phyloP scores from a whole-genome alignment of 1,140 invertebrate genomes.

The Hylyphantes graminicola region DNA sequence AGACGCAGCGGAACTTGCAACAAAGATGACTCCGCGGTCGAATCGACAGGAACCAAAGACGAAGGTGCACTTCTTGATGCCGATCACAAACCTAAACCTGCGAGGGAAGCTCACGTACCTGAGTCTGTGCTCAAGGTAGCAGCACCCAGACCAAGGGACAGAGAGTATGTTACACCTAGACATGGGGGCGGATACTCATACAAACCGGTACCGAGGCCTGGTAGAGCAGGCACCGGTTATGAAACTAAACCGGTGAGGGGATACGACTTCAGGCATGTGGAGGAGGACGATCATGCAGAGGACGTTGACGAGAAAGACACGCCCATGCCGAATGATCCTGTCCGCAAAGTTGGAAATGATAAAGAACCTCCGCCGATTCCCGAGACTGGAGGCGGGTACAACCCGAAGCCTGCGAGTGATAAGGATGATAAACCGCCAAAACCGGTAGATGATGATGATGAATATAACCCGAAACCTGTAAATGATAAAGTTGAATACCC shows the following conservation, averaged over 20 bases:
- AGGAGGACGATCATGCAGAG: neutral
- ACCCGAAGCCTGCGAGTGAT: slow-evolving; percentile 6
- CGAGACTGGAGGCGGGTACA: slow-evolving; percentile 7
- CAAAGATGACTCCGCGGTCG: too few relatives aligned
- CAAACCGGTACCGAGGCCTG: too few relatives aligned
- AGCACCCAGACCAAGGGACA: too few relatives aligned
- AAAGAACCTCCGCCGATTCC: neutral
- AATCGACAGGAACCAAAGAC: neutral
- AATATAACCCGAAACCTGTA: neutral
- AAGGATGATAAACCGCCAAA: slow-evolving; percentile 16
- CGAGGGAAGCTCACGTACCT: neutral
- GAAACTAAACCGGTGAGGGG: too few relatives aligned
- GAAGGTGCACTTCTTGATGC: neutral
- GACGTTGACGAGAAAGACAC: too few relatives aligned
- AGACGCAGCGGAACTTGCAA: too few relatives aligned
- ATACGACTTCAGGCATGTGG: neutral
- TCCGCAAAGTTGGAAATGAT: too few relatives aligned
- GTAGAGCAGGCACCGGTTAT: too few relatives aligned
- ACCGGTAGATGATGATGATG: neutral
- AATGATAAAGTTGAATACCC: neutral
- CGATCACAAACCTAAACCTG: slow-evolving; percentile 7
- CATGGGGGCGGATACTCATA: too few relatives aligned
- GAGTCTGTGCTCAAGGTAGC: too few relatives aligned
- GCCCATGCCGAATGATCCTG: too few relatives aligned
- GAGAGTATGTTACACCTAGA: too few relatives aligned